These are phyloP conservation scores for Labrus mixtus DNA, from an alignment of 2,113 vertebrate genomes.

Conservation along the genomic window DNA sequence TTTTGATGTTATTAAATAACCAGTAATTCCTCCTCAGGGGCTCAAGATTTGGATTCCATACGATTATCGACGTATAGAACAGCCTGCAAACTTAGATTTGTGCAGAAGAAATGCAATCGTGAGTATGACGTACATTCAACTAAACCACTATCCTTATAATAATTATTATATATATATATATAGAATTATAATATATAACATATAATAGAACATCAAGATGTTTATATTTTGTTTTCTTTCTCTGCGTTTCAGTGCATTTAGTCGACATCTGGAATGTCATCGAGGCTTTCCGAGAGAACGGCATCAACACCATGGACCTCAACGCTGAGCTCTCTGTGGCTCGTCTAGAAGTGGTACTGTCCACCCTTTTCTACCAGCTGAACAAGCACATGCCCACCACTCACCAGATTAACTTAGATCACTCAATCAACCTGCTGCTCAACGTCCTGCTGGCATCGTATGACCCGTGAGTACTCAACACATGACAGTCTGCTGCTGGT, in stretches of 20 bases:
- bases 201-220: too few relatives aligned
- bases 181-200: too few relatives aligned
- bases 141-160: too few relatives aligned
- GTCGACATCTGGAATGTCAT: constrained; percentile 99
- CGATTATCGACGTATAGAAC: constrained; percentile 97
- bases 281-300: constrained; percentile 95
- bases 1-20: constrained; percentile 16
- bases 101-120: constrained; percentile 99
- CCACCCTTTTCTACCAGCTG: constrained; percentile 96
- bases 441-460: constrained; percentile 97
- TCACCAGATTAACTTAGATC: constrained; percentile 96
- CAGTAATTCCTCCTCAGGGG: constrained; percentile 84
- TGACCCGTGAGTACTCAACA: constrained; percentile 90
- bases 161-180: too few relatives aligned
- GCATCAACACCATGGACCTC: constrained; percentile 93
- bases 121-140: constrained; percentile 76
- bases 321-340: constrained; percentile 91
- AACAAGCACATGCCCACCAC: constrained; percentile 98
- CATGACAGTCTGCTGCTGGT: constrained; percentile 16
- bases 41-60: constrained; percentile 98
- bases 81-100: constrained; percentile 97
- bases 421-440: constrained; percentile 94
- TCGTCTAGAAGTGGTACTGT: constrained; percentile 93
- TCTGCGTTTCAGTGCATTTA: constrained; percentile 89
- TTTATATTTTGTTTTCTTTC: background rate